A percentile compares a stretch with the other conserved stretches of the same genome.
Evolutionary conservation across 2,797 vertebrate genomes (phyloP).

Genomic region (Morus bassanus): DNA sequence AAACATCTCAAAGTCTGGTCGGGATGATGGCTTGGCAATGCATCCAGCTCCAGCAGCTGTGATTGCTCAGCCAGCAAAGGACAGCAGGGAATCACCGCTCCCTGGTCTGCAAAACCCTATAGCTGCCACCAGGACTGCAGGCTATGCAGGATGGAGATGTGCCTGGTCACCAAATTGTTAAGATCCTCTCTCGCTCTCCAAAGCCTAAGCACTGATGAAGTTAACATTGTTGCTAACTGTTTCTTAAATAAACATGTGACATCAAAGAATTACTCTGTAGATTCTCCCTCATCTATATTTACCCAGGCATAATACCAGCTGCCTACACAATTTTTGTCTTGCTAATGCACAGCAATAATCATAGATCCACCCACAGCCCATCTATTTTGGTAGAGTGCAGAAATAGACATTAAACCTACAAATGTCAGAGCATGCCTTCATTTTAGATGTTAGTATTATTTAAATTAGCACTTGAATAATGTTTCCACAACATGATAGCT

Average conservation of each 20-base stretch:
- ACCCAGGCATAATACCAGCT: constrained; percentile 57
- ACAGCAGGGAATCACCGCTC: not conserved
- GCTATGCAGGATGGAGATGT: not conserved
- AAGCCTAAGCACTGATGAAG: not conserved
- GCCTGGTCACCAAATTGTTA: not conserved
- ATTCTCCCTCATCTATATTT: constrained; percentile 60
- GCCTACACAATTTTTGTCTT: constrained; percentile 63
- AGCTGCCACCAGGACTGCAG: fast-evolving
- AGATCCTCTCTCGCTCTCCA: not conserved
- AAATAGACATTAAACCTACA: constrained; percentile 72
- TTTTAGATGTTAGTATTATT: constrained; percentile 68
- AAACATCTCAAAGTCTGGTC: not conserved
- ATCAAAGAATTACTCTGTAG: constrained; percentile 34
- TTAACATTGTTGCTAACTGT: not conserved
- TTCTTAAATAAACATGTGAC: constrained; percentile 33
- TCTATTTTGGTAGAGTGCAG: constrained; percentile 64
- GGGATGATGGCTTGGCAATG: not conserved
- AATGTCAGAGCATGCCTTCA: constrained; percentile 66
- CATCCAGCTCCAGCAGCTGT: not conserved
- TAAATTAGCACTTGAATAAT: constrained; percentile 71
- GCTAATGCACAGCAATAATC: constrained; percentile 61
- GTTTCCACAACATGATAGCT: constrained; percentile 57
- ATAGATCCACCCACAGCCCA: constrained; percentile 57
- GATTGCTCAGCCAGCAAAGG: not conserved
- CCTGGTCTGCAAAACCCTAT: not conserved